Conservation (phyloP, 1,140 invertebrate genomes). For the Zophobas morio region DNA sequence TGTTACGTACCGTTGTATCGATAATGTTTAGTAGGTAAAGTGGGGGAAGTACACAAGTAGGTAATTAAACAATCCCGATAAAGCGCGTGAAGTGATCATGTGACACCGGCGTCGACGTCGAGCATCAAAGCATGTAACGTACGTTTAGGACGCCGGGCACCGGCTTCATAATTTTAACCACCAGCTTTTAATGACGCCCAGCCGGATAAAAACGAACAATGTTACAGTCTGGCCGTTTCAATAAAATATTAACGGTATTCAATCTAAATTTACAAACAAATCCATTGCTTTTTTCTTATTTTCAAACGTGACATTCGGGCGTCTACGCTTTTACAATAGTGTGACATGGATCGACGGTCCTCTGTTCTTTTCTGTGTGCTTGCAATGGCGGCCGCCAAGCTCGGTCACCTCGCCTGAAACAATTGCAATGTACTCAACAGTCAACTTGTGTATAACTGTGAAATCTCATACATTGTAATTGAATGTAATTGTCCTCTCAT, state of each 20-base stretch:
- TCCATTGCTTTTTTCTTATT: conserved; percentile 21
- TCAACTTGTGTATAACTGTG: conserved; percentile 45
- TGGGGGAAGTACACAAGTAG: no score
- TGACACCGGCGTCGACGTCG: no score
- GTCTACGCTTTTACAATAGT: conserved; percentile 45
- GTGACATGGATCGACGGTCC: conserved; percentile 38
- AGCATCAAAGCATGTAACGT: no score
- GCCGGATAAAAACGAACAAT: not conserved
- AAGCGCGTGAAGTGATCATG: no score
- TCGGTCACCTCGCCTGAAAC: conserved; percentile 39
- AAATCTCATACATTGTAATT: conserved; percentile 51
- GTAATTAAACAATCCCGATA: no score
- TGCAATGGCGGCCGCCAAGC: conserved; percentile 40
- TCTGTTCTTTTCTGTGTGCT: conserved; percentile 41
- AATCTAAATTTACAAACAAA: conserved; percentile 46
- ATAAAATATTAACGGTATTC: conserved; percentile 27
- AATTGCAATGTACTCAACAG: conserved; percentile 35
- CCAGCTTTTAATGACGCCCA: not conserved
- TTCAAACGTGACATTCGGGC: conserved; percentile 41
- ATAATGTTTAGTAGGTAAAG: no score
- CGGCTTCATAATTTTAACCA: not conserved
- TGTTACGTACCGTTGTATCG: no score
- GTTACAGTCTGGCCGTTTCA: conserved; percentile 3
- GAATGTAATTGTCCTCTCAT: conserved; percentile 48
- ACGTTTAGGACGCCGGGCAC: no score